Evolutionary conservation across 2,113 vertebrate species (phyloP), one percentile per base, ranked within the genome.

Genomic region (Cacatua alba): DNA sequence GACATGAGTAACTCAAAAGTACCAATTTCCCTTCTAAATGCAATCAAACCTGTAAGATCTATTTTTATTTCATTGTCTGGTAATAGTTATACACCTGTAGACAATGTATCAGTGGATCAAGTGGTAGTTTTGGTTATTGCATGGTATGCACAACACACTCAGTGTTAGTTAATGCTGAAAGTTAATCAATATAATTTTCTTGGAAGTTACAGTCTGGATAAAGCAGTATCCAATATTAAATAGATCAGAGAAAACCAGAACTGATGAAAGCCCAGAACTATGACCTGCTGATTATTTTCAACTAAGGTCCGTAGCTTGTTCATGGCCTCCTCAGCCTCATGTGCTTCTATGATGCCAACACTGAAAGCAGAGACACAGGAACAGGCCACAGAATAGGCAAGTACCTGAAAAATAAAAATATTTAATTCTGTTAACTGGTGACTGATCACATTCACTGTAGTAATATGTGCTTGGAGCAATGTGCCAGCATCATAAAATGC

Each of bases 201-300:
- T 77, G 21, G 57, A 60, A 76, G 28, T 21, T 48, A 55, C 35
- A 37, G 44, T 33, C 29, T 6, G 2, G 9, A 5, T 59, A 78
- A 82, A 92, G 29, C 41, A 88, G 9, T 35, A 80, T 46, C 6
- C 17, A 70, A 7, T 57, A 65, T 28, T 41, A 80, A 86, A 53
- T 0, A 79, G 25, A 1, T 29, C 65, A 63, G n/a, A 71, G 52
- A 88, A n/a, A 82, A 64, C 2, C 3, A 82, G 17, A 93, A 84
- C 28, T 11, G 44, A 91, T 65, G 35, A 76, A 95, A 82, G 44
- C 33, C 25, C 48, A 78, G 33, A 53, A 77, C 69, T 48, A 85
- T 29, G 72, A 99, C 99, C 99, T 99, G 99, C 89, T 99, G 99
- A 97, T 98, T 99, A 80, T 98, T 98, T 96, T 99, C 99, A 1